These are phyloP conservation scores for Pungitius pungitius DNA, from an alignment of 2,113 vertebrate species.

Conservation along the genomic window DNA sequence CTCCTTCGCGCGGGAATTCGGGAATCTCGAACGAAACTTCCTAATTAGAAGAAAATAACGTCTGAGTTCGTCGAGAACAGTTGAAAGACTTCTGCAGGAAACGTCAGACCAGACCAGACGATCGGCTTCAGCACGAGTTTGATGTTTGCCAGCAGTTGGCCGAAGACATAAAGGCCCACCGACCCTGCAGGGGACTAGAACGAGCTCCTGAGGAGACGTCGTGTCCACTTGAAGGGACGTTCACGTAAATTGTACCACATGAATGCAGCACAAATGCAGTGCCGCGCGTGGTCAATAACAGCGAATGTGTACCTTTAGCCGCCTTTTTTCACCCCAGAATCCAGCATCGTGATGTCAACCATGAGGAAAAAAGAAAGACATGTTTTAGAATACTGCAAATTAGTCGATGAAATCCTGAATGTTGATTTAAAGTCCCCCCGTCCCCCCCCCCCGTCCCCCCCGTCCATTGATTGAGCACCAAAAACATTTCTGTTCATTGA, in stretches of 20 bases:
- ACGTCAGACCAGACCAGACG: too few species aligned
- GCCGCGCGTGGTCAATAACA: neutral
- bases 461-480: too few species aligned
- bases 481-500: conserved; percentile 26
- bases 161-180: neutral
- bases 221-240: neutral
- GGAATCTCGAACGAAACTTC: too few species aligned
- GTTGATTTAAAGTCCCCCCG: conserved; percentile 49
- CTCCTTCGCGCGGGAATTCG: too few species aligned
- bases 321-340: too few species aligned
- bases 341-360: neutral
- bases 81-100: neutral
- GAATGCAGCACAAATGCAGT: neutral
- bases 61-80: neutral
- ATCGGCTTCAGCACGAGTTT: neutral
- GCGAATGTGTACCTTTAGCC: neutral
- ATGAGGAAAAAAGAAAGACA: conserved; percentile 12
- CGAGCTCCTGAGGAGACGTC: too few species aligned
- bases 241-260: neutral
- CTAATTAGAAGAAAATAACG: neutral
- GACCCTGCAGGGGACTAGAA: too few species aligned
- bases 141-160: neutral
- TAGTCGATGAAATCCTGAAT: conserved; percentile 24
- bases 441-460: too few species aligned
- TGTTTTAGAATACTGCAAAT: conserved; percentile 23